Conservation (phyloP, 2,888 invertebrate genomes). For the Trachelus stipa region DNA sequence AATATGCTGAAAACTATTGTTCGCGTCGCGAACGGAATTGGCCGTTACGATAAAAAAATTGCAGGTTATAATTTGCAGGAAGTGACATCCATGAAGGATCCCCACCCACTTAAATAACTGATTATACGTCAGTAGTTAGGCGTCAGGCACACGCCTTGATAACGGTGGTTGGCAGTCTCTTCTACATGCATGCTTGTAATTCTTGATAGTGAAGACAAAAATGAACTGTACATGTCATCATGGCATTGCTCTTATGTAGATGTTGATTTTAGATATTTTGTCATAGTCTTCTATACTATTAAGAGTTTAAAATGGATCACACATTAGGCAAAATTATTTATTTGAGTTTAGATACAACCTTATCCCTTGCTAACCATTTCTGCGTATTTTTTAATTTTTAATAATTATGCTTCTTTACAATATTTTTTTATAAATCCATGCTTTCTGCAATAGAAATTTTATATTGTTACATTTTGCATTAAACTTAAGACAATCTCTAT, state of each 20-base stretch:
- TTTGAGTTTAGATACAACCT: background rate
- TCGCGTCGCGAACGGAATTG: background rate
- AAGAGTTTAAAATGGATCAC: background rate
- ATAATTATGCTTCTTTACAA: too few species aligned
- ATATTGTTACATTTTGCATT: background rate
- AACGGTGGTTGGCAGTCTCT: slow-evolving; percentile 15
- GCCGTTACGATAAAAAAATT: background rate
- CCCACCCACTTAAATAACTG: slow-evolving; percentile 37
- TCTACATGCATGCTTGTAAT: slow-evolving; percentile 2
- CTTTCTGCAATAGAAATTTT: background rate
- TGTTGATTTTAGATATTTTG: background rate
- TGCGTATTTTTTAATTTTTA: slow-evolving; percentile 7
- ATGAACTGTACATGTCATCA: slow-evolving; percentile 3
- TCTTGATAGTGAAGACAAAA: background rate
- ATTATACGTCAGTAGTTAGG: slow-evolving; percentile 28
- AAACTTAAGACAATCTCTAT: background rate
- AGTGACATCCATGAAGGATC: slow-evolving; percentile 35
- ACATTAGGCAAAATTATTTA: background rate
- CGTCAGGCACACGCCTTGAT: slow-evolving; percentile 16
- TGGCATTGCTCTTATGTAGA: background rate
- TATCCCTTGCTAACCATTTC: background rate
- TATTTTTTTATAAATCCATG: too few species aligned
- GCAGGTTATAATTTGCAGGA: slow-evolving; percentile 25
- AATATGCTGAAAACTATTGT: background rate
- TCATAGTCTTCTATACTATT: background rate